Base-by-base conservation (phyloP, 2,888 invertebrate species). In the Nezara viridula region DNA sequence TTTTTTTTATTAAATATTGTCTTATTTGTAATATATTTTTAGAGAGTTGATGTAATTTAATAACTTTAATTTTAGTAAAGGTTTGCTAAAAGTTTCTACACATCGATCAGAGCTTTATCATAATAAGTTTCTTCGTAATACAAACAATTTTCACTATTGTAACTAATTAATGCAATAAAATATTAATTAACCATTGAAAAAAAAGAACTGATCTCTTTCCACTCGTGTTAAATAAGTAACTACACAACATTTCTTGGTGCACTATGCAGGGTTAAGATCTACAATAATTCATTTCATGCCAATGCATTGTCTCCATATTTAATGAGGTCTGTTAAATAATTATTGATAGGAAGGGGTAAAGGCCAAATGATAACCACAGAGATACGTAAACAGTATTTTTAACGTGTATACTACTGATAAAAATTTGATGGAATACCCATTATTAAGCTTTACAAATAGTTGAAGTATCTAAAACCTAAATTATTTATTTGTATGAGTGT, bases 311-410 rank as follows among this genome's bases (percentile, higher is more conserved):
- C 16, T 16, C 32, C 7, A 16, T 32, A 60, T 27, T 55, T 60
- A 60, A 16, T 32, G 16, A 21, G 6, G 21, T 9, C 24, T 19
- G 32, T 21, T 37, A 73, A 73, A 73, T 37, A 73, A 73, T 73
- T 37, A 73, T 37, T 73, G 66, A 73, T 73, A 73, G 32, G 32
- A 37, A 73, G 66, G 66, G 66, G 66, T 73, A 73, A 73, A 73
- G 66, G 66, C 66, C 37, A 73, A 55, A 55, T 37, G 66, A 73
- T 73, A 37, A 52, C 24, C 2, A 60, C 27, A 27, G 66, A 16
- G 66, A 73, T 73, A 37, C 9, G 85, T 85, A 49, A 85, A 85
- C 47, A 73, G 32, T 19, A 73, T 73, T 37, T 55, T 73, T 73
- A 73, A 73, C 66, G 32, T 73, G 21, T 37, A 19, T 73, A 5